Percentiles rank a stretch among this genome's conserved stretches.
Evolutionary conservation across 1,140 invertebrate genomes (phyloP).

Genomic region (Melipona quadrifasciata): DNA sequence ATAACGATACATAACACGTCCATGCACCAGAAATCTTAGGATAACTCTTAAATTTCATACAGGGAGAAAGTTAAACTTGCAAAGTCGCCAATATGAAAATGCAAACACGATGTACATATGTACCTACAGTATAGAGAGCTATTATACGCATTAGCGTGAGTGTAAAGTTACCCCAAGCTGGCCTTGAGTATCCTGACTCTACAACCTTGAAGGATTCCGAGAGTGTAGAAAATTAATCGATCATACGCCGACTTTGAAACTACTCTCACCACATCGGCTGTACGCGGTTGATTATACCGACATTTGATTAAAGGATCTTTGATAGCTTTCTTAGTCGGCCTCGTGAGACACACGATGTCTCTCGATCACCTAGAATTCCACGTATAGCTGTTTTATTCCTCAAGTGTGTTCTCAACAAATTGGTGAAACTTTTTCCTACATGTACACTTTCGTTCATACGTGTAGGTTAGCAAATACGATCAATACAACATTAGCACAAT

Average conservation of each 20-base stretch:
- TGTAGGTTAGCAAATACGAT: too few relatives aligned
- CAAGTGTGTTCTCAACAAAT: neutral
- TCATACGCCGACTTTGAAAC: constrained; percentile 7
- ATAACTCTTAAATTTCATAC: neutral
- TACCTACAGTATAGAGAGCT: neutral
- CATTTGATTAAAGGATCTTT: neutral
- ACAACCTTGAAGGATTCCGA: constrained; percentile 3
- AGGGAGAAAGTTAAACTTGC: neutral
- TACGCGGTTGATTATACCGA: neutral
- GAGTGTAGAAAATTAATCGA: constrained; percentile 9
- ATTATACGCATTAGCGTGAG: constrained; percentile 5
- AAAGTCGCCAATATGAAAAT: constrained; percentile 11
- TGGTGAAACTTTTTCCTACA: neutral
- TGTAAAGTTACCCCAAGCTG: constrained; percentile 2
- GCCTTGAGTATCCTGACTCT: neutral
- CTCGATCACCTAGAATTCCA: neutral
- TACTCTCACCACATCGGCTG: neutral
- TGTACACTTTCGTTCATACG: neutral
- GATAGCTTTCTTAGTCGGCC: neutral
- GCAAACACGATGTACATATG: neutral
- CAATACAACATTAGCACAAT: too few relatives aligned
- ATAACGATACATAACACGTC: too few relatives aligned
- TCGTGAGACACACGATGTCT: neutral
- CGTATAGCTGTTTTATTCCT: neutral
- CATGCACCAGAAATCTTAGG: neutral